Percentiles rank a stretch among this genome's conserved stretches.
phyloP scores from a whole-genome alignment of 2,888 invertebrate genomes.

The Argyresthia goedartella region DNA sequence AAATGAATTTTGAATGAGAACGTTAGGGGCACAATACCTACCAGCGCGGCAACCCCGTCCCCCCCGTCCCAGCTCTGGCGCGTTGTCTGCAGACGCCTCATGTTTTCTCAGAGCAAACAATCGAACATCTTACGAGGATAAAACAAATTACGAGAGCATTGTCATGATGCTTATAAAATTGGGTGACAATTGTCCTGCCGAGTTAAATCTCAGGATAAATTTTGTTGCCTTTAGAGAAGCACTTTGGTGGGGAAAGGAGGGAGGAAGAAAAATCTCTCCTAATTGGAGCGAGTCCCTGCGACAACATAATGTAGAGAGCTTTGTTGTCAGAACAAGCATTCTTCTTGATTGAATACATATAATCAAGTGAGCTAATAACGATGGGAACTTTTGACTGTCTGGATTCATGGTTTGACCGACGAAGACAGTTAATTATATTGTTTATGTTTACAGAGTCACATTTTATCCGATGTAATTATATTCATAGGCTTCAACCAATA shows the following conservation, averaged over 20 bases:
- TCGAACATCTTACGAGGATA: slow-evolving; percentile 46
- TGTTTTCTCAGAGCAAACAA: slow-evolving; percentile 53
- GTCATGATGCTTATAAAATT: slow-evolving; percentile 64
- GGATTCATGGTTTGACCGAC: no score
- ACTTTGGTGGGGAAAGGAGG: slow-evolving; percentile 27
- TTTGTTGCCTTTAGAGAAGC: slow-evolving; percentile 44
- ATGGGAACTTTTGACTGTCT: slow-evolving; percentile 40
- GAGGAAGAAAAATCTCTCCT: slow-evolving; percentile 60
- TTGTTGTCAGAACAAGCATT: slow-evolving; percentile 49
- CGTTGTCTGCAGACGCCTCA: slow-evolving; percentile 29
- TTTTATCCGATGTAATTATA: no score
- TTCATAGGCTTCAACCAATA: no score
- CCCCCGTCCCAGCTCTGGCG: background rate
- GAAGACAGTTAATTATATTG: no score
- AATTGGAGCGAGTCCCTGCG: slow-evolving; percentile 57
- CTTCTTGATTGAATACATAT: slow-evolving; percentile 42
- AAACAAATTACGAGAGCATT: slow-evolving; percentile 60
- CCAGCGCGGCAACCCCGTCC: no score
- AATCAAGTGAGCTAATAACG: slow-evolving; percentile 47
- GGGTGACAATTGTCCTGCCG: slow-evolving; percentile 58
- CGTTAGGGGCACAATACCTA: slow-evolving; percentile 30
- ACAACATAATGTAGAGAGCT: slow-evolving; percentile 57
- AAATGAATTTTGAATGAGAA: slow-evolving; percentile 55
- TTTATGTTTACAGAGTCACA: no score
- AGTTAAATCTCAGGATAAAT: slow-evolving; percentile 57